These are phyloP conservation scores for Takifugu bimaculatus DNA, from an alignment of 2,113 vertebrate genomes.

Conservation along the genomic window DNA sequence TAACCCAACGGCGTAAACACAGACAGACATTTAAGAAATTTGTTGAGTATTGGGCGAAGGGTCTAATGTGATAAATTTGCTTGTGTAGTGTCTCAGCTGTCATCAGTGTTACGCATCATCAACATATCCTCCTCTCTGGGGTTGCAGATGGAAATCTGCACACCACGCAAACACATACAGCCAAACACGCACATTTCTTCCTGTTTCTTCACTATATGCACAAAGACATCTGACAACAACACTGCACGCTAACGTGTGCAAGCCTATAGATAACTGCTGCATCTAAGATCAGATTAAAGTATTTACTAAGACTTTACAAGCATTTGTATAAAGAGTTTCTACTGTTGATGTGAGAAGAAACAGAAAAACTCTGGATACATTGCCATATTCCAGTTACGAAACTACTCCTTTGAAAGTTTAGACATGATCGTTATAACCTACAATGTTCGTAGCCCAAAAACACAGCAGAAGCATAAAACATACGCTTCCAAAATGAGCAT, in stretches of 20 bases:
- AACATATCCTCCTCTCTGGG: constrained; percentile 30
- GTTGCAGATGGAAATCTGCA: constrained; percentile 46
- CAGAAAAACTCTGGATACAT: too few species aligned
- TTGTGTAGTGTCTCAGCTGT: constrained; percentile 43
- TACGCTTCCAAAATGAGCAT: constrained; percentile 6
- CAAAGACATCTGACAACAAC: constrained; percentile 24
- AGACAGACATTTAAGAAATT: constrained; percentile 3
- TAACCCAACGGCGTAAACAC: not conserved
- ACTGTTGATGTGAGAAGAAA: too few species aligned
- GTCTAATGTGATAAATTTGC: constrained; percentile 48
- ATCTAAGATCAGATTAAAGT: constrained; percentile 9
- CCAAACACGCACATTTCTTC: constrained; percentile 29
- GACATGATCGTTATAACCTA: not conserved
- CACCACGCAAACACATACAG: constrained; percentile 38
- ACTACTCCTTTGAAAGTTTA: too few species aligned
- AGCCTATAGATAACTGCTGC: constrained; percentile 12
- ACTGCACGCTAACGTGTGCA: constrained; percentile 18
- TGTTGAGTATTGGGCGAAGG: constrained; percentile 23
- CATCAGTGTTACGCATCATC: constrained; percentile 51
- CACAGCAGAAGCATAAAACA: constrained; percentile 1
- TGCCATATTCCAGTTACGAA: too few species aligned
- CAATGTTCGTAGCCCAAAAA: not conserved
- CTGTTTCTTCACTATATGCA: constrained; percentile 21
- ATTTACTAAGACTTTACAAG: not conserved
- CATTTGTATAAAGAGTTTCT: too few species aligned